phyloP scores from a whole-genome alignment of 2,797 vertebrate genomes.

The Acanthurus lineatus region DNA sequence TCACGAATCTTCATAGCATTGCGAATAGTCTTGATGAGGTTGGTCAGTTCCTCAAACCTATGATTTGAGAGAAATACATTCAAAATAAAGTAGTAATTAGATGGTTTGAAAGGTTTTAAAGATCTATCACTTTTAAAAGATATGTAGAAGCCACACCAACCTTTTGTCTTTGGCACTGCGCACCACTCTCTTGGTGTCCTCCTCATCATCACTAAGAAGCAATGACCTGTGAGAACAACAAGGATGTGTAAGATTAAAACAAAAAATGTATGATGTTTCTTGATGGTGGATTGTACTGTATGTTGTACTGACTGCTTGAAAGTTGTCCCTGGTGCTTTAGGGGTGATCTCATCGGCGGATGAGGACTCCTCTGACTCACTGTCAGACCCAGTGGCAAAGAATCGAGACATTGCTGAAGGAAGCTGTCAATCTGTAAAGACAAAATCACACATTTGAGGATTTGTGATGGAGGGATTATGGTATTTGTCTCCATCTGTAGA shows the following conservation, averaged over 20 bases:
- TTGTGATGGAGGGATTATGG: background rate
- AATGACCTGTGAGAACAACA: conserved; percentile 80
- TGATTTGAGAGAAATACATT: background rate
- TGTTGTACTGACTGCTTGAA: conserved; percentile 90
- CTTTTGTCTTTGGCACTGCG: conserved; percentile 95
- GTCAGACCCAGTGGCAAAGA: conserved; percentile 95
- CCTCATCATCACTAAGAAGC: conserved; percentile 93
- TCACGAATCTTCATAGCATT: conserved; percentile 97
- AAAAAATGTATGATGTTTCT: fast-evolving
- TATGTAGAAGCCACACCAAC: conserved; percentile 63
- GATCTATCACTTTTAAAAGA: background rate
- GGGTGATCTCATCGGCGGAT: conserved; percentile 89
- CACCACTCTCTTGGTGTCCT: conserved; percentile 94
- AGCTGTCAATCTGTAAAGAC: conserved; percentile 60
- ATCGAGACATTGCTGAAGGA: conserved; percentile 89
- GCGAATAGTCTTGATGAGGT: conserved; percentile 93
- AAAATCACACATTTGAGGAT: background rate
- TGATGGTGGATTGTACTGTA: background rate
- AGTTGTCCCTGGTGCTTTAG: conserved; percentile 88
- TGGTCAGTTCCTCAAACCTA: conserved; percentile 95
- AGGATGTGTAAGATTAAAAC: background rate
- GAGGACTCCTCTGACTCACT: conserved; percentile 94
- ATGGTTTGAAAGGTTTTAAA: fast-evolving
- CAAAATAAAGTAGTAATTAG: background rate
- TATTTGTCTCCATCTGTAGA: background rate